Evolutionary conservation across 2,113 vertebrate species (phyloP), one percentile per base, ranked within the genome.

Genomic region (Ibidorhyncha struthersii): DNA sequence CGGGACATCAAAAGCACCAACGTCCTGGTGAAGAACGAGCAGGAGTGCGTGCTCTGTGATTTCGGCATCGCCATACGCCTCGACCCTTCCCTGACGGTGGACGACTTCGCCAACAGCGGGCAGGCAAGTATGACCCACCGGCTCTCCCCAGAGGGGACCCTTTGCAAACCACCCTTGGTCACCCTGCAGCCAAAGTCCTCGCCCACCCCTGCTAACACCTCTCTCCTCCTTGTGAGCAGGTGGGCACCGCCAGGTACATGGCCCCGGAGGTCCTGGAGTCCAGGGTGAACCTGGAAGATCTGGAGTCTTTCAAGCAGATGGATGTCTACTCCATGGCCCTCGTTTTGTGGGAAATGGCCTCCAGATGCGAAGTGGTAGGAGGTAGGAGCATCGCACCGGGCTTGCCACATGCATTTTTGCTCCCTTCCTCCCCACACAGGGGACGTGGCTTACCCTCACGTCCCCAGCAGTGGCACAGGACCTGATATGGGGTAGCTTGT

Each of bases 241-340:
- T 99, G 90, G 99, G 99, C 62, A 99, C 99, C 0, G 99, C 99
- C 50, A 98, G 99, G 77, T 99, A 99, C 95, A 99, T 99, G 99
- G 98, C 99, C 52, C 99, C 99, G 5, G 99, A 99, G 90, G 99
- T 99, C 21, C 97, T 99, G n/a, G 99, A 99, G 96, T 99, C 99
- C 74, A 97, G 99, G 86, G 99, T 99, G 77, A 99, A 99, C 96
- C 98, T 99, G 78, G 99, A 99, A 96, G 99, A 99, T 92, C 97
- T 99, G 40, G 99, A 99, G 95, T 98, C 99, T 53, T 99, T 99
- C 89, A 99, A 99, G 96, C 99, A 99, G 97, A 99, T 99, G 98
- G 99, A 99, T 9, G 99, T 99, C 50, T 99, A 99, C 93, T 99
- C 99, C 90, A 98, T 99, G 98, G 98, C 99, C 63, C 97, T 99